Conservation (phyloP, 2,888 invertebrate genomes). For the Tipula confusa region DNA sequence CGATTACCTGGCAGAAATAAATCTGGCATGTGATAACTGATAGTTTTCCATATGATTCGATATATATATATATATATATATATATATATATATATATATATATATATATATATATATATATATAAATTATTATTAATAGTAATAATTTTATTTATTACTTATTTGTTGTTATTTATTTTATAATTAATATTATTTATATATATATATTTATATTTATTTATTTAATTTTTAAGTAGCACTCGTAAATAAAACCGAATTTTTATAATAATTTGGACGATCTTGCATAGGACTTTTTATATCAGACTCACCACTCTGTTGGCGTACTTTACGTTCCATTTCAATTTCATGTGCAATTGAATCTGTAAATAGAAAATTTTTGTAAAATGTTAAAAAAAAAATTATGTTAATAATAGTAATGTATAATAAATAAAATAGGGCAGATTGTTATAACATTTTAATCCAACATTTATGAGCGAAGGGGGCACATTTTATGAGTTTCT, state of each 20-base stretch:
- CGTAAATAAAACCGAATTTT: slow-evolving; percentile 84
- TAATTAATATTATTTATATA: neutral
- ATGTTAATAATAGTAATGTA: no score
- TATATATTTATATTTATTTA: neutral
- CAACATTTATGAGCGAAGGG: no score
- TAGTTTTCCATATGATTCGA: no score
- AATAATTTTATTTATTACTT: neutral
- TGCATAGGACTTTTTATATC: slow-evolving; percentile 83
- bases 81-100: neutral
- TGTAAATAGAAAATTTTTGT: slow-evolving; percentile 47
- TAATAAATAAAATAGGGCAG: no score
- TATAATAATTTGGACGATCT: slow-evolving; percentile 78
- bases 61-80: neutral
- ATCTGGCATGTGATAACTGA: no score
- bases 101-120: neutral
- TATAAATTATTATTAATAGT: neutral
- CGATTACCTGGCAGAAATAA: no score
- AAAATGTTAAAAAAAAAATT: no score
- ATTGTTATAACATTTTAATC: neutral
- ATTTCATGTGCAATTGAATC: slow-evolving; percentile 82
- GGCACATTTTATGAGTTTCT: neutral
- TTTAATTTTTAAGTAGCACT: slow-evolving; percentile 65
- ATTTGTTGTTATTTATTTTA: neutral
- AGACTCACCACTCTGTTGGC: slow-evolving; percentile 72
- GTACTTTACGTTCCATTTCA: slow-evolving; percentile 81